phyloP scores from a whole-genome alignment of 2,113 vertebrate species.

The Hirundichthys speculiger region DNA sequence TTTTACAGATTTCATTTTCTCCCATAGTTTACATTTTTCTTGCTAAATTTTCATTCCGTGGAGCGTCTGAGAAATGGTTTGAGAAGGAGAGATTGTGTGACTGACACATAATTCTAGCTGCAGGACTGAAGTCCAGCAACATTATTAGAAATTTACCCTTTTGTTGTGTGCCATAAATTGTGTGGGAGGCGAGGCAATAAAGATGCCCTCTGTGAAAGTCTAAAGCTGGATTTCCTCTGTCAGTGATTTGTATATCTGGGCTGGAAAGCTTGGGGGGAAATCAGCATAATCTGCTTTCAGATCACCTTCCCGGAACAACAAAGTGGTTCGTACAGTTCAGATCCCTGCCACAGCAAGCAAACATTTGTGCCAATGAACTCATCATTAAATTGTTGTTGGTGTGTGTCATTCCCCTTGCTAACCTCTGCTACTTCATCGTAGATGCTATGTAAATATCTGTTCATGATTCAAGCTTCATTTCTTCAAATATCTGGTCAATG shows the following conservation, averaged over 20 bases:
- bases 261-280: constrained; percentile 29
- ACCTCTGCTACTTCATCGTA: no score
- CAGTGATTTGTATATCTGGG: constrained; percentile 55
- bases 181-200: constrained; percentile 57
- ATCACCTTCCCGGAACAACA: constrained; percentile 36
- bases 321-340: constrained; percentile 21
- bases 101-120: constrained; percentile 57
- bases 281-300: constrained; percentile 33
- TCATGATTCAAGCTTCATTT: no score
- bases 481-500: no score
- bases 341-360: constrained; percentile 1
- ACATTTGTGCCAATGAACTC: constrained; percentile 22
- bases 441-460: no score
- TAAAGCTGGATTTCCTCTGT: constrained; percentile 46
- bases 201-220: constrained; percentile 48
- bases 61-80: constrained; percentile 59
- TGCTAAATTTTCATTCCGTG: constrained; percentile 54
- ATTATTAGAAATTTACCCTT: constrained; percentile 68
- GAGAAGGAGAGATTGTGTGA: constrained; percentile 48
- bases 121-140: constrained; percentile 36
- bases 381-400: not conserved
- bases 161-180: constrained; percentile 64
- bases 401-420: not conserved
- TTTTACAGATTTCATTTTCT: constrained; percentile 34
- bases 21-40: constrained; percentile 41